Base-by-base conservation (phyloP, 2,113 vertebrate species). In the Hiodon alosoides region DNA sequence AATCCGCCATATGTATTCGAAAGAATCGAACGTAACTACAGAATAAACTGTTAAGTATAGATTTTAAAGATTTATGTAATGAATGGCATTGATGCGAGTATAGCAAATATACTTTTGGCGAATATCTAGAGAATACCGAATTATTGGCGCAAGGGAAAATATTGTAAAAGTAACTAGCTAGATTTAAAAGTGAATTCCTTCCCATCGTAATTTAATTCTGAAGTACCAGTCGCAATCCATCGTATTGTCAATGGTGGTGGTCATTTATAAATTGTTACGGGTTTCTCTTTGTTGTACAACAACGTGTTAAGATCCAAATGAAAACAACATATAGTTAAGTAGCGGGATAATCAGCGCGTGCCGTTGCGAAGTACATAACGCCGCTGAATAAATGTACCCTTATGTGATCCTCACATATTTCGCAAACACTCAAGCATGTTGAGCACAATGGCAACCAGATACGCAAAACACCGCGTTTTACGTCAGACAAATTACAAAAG, bases 261-360 rank as follows among this genome's bases (percentile, higher is more conserved):
- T 31, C 31, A 31, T 31, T 31, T 31, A 31, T 31, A 31, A 31
- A 31, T 31, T 31, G 31, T 31, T 31, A 31, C 2, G 31, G 31
- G 31, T 31, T 31, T 31, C 31, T 31, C 31, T 31, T 31, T 31
- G 31, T 2, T 31, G 31, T 31, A 31, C 2, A 31, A 31, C 31
- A 31, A 31, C 31, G 31, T 31, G 31, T 31, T 31, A 31, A 31
- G 31, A 31, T 31, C 31, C 31, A 31, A 31, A 31, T 31, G 66
- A 68, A 68, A 68, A 68, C 48, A 14, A n/a, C 66, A 16, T n/a
- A 51, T 8, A n/a, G 66, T 68, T 68, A 68, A 5, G 16, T 52
- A n/a, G 66, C 14, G 13, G 66, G 66, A 13, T 68, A 68, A 50
- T 7, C 13, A 50, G 48, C 52, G 48, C n/a, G 9, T 51, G 31